Evolutionary conservation across 92 coral and sea anemone genomes (phyloP), one percentile per base, ranked within the genome.

Genomic region (Epizoanthus ramosus): DNA sequence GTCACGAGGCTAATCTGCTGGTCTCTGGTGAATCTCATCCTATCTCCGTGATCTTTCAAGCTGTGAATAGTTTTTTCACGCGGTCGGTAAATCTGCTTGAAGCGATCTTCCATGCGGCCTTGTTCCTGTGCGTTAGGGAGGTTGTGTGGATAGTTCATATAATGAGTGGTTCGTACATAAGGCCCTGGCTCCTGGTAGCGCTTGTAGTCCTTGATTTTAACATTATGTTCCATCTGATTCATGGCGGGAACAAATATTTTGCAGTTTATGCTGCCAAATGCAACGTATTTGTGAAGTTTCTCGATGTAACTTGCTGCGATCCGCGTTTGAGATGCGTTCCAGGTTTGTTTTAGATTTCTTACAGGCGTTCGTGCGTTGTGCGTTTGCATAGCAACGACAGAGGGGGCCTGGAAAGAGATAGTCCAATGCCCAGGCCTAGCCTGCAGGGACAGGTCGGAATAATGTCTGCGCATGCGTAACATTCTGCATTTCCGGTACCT

Each of bases 181-280:
- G 98, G 96, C 5, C 94, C 92, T 59, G 95, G 95, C 59, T 80
- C 94, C 70, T 91, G 89, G 24, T 83, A 72, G n/a, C 94, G 92
- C 53, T 95, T 91, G 79, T 91, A 95, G 92, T 93, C 91, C 66
- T 95, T 92, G 89, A 95, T 95, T 81, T 95, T 95, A 82, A 83
- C 90, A 79, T 93, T 95, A 74, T 95, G 98, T 75, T 95, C 98
- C 98, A 95, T 95, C 70, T 95, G 98, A 88, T 95, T 93, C 98
- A 95, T 95, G 63, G 4, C 81, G 88, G 81, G 18, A 71, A 76
- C 63, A 63, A 28, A 43, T 41, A 70, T 31, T 24, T 18, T 8
- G 31, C 54, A 6, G 39, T 17, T 3, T 16, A 10, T 6, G 39
- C 3, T 19, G 43, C 35, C 24, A 43, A 71, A n/a, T 0, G 43